Percentiles rank a stretch among this genome's conserved stretches.
Evolutionary conservation across 2,113 vertebrate species (phyloP).

Genomic region (Ammospiza nelsoni): DNA sequence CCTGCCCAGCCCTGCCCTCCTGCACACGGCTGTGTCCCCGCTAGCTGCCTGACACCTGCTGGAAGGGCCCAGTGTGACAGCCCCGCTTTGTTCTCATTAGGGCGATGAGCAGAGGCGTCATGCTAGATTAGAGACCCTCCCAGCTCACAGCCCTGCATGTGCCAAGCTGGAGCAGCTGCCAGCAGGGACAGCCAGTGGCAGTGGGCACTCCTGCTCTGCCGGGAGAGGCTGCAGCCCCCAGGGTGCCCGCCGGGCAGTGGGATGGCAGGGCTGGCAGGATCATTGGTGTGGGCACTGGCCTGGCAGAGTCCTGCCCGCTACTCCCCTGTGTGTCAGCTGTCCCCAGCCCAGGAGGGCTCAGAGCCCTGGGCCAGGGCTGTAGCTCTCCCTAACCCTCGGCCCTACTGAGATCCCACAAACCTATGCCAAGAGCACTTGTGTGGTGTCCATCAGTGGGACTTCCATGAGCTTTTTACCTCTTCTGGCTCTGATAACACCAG

Average conservation of each 20-base stretch:
- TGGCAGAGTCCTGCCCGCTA: not conserved
- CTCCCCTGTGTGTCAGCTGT: not conserved
- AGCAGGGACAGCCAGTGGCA: fast-evolving
- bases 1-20: fast-evolving
- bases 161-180: not conserved
- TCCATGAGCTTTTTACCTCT: not conserved
- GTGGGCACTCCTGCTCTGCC: fast-evolving
- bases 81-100: slow-evolving; percentile 24
- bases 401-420: fast-evolving
- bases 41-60: not conserved
- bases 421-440: not conserved
- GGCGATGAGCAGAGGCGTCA: not conserved
- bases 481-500: not conserved
- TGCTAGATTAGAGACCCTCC: not conserved
- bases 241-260: not conserved
- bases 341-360: fast-evolving
- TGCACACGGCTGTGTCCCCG: fast-evolving
- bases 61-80: not conserved
- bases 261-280: fast-evolving
- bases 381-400: not conserved
- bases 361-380: fast-evolving
- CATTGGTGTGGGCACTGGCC: fast-evolving
- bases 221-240: not conserved
- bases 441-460: not conserved
- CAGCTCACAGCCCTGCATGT: not conserved